These are phyloP conservation scores for Geotrypetes seraphini DNA, from an alignment of 2,797 vertebrate species.

Conservation along the genomic window DNA sequence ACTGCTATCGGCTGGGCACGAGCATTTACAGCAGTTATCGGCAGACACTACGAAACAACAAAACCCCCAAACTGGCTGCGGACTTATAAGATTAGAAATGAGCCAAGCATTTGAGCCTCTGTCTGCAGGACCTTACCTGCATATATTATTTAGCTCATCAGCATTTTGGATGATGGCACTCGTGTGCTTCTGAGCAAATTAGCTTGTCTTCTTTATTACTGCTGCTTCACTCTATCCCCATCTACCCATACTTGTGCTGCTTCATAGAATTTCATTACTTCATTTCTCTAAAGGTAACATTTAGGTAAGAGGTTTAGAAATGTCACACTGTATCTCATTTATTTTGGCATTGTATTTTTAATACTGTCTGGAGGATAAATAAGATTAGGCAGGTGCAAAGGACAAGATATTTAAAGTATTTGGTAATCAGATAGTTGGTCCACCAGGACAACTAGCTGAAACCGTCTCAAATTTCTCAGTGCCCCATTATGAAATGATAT, in stretches of 20 bases:
- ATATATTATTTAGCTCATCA: too few relatives aligned
- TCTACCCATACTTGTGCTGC: not conserved
- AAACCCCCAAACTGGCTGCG: too few relatives aligned
- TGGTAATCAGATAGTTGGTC: not conserved
- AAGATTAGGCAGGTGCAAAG: not conserved
- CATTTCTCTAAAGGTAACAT: constrained; percentile 4
- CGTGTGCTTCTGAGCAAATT: not conserved
- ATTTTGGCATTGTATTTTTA: not conserved
- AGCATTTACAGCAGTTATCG: too few relatives aligned
- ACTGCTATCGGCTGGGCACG: too few relatives aligned
- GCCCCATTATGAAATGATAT: not conserved
- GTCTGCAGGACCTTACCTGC: too few relatives aligned
- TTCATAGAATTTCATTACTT: not conserved
- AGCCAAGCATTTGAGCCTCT: too few relatives aligned
- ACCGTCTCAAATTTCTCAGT: not conserved
- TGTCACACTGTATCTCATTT: not conserved
- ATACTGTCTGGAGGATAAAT: not conserved
- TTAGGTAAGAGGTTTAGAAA: not conserved
- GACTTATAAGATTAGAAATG: too few relatives aligned
- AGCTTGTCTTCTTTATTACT: constrained; percentile 2
- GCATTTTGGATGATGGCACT: too few relatives aligned
- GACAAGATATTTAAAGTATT: not conserved
- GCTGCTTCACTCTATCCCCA: not conserved
- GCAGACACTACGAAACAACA: too few relatives aligned
- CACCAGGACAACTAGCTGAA: not conserved